These are phyloP conservation scores for Seladonia tumulorum DNA, from an alignment of 2,888 invertebrate genomes.

Conservation along the genomic window DNA sequence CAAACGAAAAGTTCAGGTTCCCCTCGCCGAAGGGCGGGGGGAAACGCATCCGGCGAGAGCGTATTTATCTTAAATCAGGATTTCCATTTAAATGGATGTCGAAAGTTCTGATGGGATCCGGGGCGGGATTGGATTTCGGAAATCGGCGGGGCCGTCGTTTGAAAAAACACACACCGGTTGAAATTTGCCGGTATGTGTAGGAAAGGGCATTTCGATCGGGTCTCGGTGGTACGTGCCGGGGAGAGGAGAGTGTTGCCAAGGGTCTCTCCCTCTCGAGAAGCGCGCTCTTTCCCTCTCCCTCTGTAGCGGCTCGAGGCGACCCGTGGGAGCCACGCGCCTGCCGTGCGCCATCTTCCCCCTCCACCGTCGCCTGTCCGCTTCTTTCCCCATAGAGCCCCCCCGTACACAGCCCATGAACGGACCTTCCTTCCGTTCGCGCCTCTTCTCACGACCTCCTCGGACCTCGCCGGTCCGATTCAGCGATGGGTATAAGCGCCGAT, in stretches of 20 bases:
- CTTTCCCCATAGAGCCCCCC: conserved; percentile 12
- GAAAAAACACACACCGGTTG: conserved; percentile 10
- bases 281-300: neutral
- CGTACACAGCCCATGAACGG: conserved; percentile 5
- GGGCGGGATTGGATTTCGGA: conserved; percentile 11
- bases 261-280: conserved; percentile 23
- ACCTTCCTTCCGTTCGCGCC: conserved; percentile 51
- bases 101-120: neutral
- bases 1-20: neutral
- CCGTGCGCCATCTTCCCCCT: conserved; percentile 78
- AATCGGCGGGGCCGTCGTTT: neutral
- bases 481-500: conserved; percentile 17
- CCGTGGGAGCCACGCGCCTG: conserved; percentile 82
- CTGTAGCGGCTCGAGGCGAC: conserved; percentile 69
- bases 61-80: conserved; percentile 10
- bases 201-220: conserved; percentile 25
- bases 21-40: neutral
- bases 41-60: neutral
- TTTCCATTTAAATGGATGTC: conserved; percentile 9
- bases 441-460: conserved; percentile 56
- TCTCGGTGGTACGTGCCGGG: conserved; percentile 20
- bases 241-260: conserved; percentile 8
- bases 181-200: conserved; percentile 18
- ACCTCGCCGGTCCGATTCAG: conserved; percentile 39
- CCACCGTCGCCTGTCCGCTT: conserved; percentile 45